Conservation (phyloP, 1,140 invertebrate species). For the Tribolium castaneum region DNA sequence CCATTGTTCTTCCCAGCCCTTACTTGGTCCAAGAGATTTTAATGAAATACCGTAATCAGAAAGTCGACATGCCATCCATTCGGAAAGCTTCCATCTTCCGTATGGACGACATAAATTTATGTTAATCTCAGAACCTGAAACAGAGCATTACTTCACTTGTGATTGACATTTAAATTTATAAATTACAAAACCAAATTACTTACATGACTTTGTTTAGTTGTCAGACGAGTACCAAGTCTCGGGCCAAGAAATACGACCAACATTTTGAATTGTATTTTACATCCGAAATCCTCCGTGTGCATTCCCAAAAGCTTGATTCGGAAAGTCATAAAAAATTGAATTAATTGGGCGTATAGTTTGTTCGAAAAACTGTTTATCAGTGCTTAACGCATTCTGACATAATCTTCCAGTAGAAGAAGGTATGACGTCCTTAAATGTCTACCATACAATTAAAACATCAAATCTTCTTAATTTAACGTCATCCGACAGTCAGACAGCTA, state of each 20-base stretch:
- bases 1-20: background rate
- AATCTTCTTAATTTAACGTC: constrained; percentile 49
- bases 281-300: background rate
- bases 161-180: constrained; percentile 52
- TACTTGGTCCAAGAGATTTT: background rate
- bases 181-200: constrained; percentile 51
- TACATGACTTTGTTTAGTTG: constrained; percentile 38
- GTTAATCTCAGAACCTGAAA: constrained; percentile 44
- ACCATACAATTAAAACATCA: constrained; percentile 51
- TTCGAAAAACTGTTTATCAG: constrained; percentile 25
- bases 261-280: background rate
- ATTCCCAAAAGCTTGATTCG: background rate
- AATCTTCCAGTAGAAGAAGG: constrained; percentile 45
- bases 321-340: background rate
- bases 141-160: constrained; percentile 41
- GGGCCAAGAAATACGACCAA: background rate
- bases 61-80: constrained; percentile 11
- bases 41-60: constrained; percentile 4
- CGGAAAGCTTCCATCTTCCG: background rate
- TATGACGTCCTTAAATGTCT: constrained; percentile 47
- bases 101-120: constrained; percentile 44
- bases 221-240: constrained; percentile 26
- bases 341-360: constrained; percentile 10
- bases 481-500: constrained; percentile 48
- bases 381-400: constrained; percentile 48